Base-by-base conservation (phyloP, 2,113 vertebrate species). In the Myotis yumanensis region DNA sequence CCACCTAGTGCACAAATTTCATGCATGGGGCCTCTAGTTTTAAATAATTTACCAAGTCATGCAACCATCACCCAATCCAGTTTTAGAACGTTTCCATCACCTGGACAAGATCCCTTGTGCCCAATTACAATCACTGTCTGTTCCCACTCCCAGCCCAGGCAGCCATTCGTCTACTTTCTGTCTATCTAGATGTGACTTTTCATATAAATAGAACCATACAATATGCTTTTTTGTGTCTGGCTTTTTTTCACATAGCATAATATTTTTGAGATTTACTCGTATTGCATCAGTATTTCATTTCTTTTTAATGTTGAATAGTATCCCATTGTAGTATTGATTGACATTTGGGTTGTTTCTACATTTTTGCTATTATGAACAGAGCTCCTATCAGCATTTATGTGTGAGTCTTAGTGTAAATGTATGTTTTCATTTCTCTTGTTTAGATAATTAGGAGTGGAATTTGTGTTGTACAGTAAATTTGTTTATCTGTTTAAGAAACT, bases 401-500 rank as follows among this genome's bases (percentile, higher is more conserved):
- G 59, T 28, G 77, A 90, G 77, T 64, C 89, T 96, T 93, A 86
- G 54, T 86, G 62, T 71, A 52, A 79, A 71, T 32, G 3, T 81
- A 59, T 94, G 71, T 72, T 95, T 96, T 92, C 71, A 51, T 85
- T 95, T 88, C 84, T 94, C 83, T 62, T 54, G 51, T 69, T 46
- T 76, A 80, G 90, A 66, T 95, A 93, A 86, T 79, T 68, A 87
- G 68, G 76, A 80, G 30, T 68, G 75, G 76, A 87, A 91, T 95
- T 89, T 80, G 51, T 87, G 43, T 93, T 23, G 5, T 81, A 59
- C 35, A 76, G 90, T 91, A 92, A 94, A 94, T 96, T 90, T 93
- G 46, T 91, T 95, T 94, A 94, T 94, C 66, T 95, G 93, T 94
- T 94, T 43, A 92, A 96, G 90, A 95, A 96, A 93, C 77, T 92